Percentiles rank a stretch among this genome's conserved stretches.
Evolutionary conservation across 2,797 vertebrate genomes (phyloP).

Genomic region (Acestrorhynchus altus): DNA sequence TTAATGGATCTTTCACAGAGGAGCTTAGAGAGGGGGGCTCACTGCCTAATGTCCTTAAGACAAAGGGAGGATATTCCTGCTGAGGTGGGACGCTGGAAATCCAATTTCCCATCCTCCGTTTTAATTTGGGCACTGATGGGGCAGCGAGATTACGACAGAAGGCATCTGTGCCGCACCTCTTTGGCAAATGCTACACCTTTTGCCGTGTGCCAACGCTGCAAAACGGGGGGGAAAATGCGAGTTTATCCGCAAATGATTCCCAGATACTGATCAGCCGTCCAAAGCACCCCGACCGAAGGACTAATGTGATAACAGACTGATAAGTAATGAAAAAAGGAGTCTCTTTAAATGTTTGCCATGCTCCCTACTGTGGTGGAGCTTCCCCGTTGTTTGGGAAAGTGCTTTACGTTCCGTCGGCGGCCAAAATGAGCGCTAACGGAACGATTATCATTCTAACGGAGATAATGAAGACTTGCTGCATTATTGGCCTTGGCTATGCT

Average conservation of each 20-base stretch:
- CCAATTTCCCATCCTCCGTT: constrained; percentile 56
- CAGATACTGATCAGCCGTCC: constrained; percentile 56
- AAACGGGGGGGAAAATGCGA: neutral
- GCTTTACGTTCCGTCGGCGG: constrained; percentile 28
- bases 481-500: constrained; percentile 4
- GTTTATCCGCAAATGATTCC: constrained; percentile 44
- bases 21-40: constrained; percentile 35
- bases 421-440: constrained; percentile 32
- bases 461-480: constrained; percentile 16
- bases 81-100: constrained; percentile 47
- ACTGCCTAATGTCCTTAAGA: constrained; percentile 50
- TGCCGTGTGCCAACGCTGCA: constrained; percentile 46
- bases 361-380: constrained; percentile 30
- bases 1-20: constrained; percentile 49
- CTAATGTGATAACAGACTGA: constrained; percentile 54
- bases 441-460: constrained; percentile 30
- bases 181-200: constrained; percentile 18
- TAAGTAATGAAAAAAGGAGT: constrained; percentile 54
- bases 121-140: constrained; percentile 54
- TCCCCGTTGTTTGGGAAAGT: constrained; percentile 43
- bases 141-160: constrained; percentile 43
- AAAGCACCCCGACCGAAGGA: constrained; percentile 45
- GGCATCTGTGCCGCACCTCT: constrained; percentile 11
- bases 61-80: constrained; percentile 50
- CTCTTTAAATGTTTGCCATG: constrained; percentile 54